Evolutionary conservation across 2,113 vertebrate genomes (phyloP).

Genomic region (Lutjanus erythropterus): DNA sequence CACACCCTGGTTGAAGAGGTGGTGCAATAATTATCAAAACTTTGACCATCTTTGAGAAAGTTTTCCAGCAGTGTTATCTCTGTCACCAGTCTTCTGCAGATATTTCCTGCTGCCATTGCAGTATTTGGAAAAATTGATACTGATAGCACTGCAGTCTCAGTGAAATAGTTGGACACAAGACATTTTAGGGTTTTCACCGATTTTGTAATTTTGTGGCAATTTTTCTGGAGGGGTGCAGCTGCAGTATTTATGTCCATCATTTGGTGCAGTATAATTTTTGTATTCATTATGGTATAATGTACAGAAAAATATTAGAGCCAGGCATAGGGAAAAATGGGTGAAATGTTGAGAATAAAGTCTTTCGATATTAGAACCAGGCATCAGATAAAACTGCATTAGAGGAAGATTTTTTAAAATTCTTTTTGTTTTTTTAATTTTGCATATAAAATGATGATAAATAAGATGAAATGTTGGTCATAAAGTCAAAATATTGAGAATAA

Average conservation of each 20-base stretch:
- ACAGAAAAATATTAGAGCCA: too few species aligned
- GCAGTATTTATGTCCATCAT: not conserved
- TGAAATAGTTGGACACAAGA: not conserved
- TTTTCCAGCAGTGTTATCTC: not conserved
- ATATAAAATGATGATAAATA: too few species aligned
- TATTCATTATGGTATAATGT: too few species aligned
- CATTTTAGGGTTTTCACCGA: not conserved
- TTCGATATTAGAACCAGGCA: too few species aligned
- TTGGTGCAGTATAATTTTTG: too few species aligned
- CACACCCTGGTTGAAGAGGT: conserved; percentile 18
- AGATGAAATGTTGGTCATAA: too few species aligned
- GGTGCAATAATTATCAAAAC: not conserved
- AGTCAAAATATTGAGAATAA: too few species aligned
- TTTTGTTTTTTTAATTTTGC: too few species aligned
- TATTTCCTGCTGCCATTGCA: not conserved
- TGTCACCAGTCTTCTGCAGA: not conserved
- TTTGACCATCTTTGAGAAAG: not conserved
- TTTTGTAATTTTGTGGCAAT: not conserved
- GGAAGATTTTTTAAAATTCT: too few species aligned
- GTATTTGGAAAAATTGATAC: not conserved
- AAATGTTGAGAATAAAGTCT: too few species aligned
- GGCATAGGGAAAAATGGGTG: too few species aligned
- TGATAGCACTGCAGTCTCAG: not conserved
- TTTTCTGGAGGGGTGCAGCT: not conserved
- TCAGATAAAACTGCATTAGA: too few species aligned